phyloP scores from a whole-genome alignment of 1,140 invertebrate genomes.

The Aphelenchoides fujianensis region DNA sequence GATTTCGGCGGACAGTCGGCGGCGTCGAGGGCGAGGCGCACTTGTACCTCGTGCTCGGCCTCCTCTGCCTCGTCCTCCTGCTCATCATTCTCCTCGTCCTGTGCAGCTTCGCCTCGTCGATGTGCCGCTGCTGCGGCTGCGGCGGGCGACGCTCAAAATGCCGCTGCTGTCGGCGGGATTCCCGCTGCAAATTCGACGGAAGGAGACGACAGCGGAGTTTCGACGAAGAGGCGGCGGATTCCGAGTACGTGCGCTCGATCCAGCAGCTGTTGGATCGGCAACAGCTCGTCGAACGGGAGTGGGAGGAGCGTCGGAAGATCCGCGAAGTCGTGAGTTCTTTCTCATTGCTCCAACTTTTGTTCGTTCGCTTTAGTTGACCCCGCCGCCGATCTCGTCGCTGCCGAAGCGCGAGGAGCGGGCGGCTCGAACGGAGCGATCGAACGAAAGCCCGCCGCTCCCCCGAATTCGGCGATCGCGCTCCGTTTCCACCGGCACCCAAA shows the following conservation, averaged over 20 bases:
- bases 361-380: too few relatives aligned
- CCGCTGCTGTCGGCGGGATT: too few relatives aligned
- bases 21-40: background rate
- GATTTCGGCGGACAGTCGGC: background rate
- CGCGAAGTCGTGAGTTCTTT: slow-evolving; percentile 7
- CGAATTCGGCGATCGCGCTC: background rate
- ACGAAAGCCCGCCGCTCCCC: background rate
- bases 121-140: background rate
- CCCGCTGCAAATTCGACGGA: too few relatives aligned
- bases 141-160: background rate
- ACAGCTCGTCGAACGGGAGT: slow-evolving; percentile 1
- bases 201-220: background rate
- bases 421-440: too few relatives aligned
- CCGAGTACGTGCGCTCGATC: background rate
- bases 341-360: too few relatives aligned
- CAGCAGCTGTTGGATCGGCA: background rate
- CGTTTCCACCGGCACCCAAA: background rate
- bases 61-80: background rate
- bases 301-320: background rate
- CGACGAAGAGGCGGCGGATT: background rate
- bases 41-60: background rate
- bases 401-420: background rate
- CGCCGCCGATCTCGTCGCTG: too few relatives aligned
- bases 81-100: background rate
- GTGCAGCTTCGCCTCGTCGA: background rate